phyloP scores from a whole-genome alignment of 2,888 invertebrate species.

The Eulithis testata region DNA sequence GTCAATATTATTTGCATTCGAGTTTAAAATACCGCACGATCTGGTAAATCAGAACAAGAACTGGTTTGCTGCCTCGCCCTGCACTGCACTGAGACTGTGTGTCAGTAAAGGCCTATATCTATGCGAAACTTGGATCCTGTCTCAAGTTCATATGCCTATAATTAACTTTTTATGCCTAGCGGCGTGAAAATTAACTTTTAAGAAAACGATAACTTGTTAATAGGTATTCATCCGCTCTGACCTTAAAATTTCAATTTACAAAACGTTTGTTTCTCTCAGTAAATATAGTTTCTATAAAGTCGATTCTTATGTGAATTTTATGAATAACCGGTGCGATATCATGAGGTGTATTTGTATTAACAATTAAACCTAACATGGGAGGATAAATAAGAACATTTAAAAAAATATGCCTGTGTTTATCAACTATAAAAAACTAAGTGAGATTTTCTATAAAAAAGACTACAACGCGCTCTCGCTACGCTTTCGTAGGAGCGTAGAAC shows the following conservation, averaged over 20 bases:
- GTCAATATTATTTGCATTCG: constrained; percentile 74
- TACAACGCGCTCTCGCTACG: constrained; percentile 30
- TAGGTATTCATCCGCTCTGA: not conserved
- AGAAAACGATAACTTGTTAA: not conserved
- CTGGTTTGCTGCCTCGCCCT: constrained; percentile 72
- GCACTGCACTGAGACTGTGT: constrained; percentile 38
- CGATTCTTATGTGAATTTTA: too few species aligned
- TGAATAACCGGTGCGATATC: too few species aligned
- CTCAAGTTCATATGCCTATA: constrained; percentile 27
- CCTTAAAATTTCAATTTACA: not conserved
- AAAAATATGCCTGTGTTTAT: too few species aligned
- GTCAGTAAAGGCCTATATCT: constrained; percentile 52
- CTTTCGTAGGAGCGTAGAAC: constrained; percentile 15
- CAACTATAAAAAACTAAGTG: not conserved
- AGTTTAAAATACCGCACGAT: constrained; percentile 79
- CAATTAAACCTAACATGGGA: too few species aligned
- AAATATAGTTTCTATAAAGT: not conserved
- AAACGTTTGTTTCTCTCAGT: not conserved
- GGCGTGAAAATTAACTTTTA: not conserved
- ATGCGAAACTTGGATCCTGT: constrained; percentile 24
- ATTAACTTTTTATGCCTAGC: constrained; percentile 8
- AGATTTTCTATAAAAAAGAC: constrained; percentile 18
- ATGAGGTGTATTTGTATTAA: too few species aligned
- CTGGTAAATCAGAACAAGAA: constrained; percentile 81
- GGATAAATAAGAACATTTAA: too few species aligned